Percentiles rank a stretch among this genome's conserved stretches.
phyloP scores from a whole-genome alignment of 2,888 invertebrate species.

The Andrena camellia region DNA sequence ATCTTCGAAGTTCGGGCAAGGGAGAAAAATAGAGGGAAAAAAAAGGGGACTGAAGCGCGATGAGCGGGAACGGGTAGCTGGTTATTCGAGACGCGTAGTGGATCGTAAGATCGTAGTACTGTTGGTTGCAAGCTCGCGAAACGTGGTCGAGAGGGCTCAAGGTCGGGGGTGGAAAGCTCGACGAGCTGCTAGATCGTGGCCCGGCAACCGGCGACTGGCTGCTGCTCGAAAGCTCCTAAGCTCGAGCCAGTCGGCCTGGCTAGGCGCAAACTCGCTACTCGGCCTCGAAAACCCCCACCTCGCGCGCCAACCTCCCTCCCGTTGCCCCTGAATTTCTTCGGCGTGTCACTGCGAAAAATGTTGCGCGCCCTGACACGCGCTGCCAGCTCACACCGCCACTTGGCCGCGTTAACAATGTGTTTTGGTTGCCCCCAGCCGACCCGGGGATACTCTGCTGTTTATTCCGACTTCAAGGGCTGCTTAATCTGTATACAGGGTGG shows the following conservation, averaged over 20 bases:
- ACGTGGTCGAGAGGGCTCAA: conserved; percentile 49
- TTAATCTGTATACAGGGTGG: neutral
- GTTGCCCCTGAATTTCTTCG: conserved; percentile 70
- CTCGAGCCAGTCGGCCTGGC: conserved; percentile 74
- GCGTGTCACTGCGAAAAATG: conserved; percentile 65
- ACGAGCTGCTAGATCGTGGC: conserved; percentile 76
- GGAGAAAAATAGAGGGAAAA: neutral
- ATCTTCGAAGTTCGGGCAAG: neutral
- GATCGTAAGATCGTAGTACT: neutral
- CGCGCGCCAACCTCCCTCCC: conserved; percentile 49
- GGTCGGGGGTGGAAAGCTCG: conserved; percentile 19
- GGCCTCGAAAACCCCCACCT: conserved; percentile 62
- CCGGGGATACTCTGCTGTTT: neutral
- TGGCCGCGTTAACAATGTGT: conserved; percentile 32
- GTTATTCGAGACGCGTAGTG: neutral
- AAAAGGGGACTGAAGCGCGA: neutral
- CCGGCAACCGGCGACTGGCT: conserved; percentile 80
- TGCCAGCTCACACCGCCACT: conserved; percentile 7
- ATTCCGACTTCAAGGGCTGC: neutral
- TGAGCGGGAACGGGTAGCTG: neutral
- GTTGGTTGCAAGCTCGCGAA: conserved; percentile 6
- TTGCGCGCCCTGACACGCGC: conserved; percentile 31
- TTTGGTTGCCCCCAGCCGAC: neutral
- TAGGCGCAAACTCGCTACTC: conserved; percentile 78
- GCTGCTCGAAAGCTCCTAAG: conserved; percentile 75